Evolutionary conservation across 1,140 invertebrate species (phyloP).

Genomic region (Drosophila santomea): DNA sequence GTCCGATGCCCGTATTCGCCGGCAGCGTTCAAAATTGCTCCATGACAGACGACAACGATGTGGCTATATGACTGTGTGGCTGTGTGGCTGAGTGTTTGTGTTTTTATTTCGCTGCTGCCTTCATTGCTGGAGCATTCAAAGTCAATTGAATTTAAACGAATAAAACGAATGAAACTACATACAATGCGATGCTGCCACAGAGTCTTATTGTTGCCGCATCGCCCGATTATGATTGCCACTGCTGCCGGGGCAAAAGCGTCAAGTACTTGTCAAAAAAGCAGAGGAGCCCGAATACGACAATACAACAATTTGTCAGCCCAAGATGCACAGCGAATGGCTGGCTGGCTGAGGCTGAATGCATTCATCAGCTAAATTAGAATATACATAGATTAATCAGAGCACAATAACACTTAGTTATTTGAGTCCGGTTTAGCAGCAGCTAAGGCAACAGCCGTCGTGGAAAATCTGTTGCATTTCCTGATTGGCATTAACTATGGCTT

Average conservation of each 20-base stretch:
- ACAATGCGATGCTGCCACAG: constrained; percentile 56
- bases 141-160: constrained; percentile 83
- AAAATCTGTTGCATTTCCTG: constrained; percentile 55
- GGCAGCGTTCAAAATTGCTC: constrained; percentile 48
- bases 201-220: constrained; percentile 52
- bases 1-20: constrained; percentile 56
- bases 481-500: constrained; percentile 14
- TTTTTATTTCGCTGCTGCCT: constrained; percentile 60
- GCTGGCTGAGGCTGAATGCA: constrained; percentile 43
- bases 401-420: constrained; percentile 54
- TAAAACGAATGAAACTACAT: constrained; percentile 80
- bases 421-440: constrained; percentile 28
- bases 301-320: constrained; percentile 60
- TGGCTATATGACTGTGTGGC: too few species aligned
- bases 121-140: constrained; percentile 81
- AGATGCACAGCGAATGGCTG: constrained; percentile 50
- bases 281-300: constrained; percentile 33
- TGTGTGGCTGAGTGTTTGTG: constrained; percentile 28
- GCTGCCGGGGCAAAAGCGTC: constrained; percentile 48
- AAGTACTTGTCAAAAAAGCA: constrained; percentile 60
- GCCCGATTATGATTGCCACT: constrained; percentile 58
- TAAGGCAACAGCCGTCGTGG: constrained; percentile 5
- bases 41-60: constrained; percentile 56
- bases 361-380: constrained; percentile 69
- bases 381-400: constrained; percentile 66